These are phyloP conservation scores for Benitochromis conjunctus DNA, from an alignment of 2,113 vertebrate genomes.

Conservation along the genomic window DNA sequence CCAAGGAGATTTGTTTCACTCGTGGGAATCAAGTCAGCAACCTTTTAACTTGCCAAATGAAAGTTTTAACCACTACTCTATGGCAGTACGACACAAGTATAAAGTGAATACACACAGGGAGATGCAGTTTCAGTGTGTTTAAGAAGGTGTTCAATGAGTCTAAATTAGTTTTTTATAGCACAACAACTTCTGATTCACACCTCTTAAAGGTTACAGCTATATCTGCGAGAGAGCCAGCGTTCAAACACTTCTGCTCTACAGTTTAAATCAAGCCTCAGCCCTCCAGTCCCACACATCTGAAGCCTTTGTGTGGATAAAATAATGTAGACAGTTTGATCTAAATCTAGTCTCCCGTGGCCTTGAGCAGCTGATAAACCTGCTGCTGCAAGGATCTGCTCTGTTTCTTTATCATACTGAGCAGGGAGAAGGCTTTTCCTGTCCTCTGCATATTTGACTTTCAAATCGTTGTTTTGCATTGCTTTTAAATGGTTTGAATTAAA, in stretches of 20 bases:
- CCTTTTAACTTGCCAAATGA: too few relatives aligned
- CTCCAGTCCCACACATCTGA: not conserved
- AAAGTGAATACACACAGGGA: not conserved
- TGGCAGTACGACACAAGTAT: not conserved
- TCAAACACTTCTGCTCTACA: not conserved
- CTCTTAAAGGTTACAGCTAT: not conserved
- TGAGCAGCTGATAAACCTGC: not conserved
- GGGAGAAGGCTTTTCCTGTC: not conserved
- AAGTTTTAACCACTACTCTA: not conserved
- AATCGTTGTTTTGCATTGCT: constrained; percentile 8
- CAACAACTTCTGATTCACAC: not conserved
- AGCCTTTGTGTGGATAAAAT: not conserved
- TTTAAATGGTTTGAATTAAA: not conserved
- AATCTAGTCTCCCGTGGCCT: not conserved
- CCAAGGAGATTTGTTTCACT: too few relatives aligned
- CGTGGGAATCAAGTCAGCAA: not conserved
- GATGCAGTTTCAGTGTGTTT: not conserved
- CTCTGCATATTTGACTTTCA: constrained; percentile 18
- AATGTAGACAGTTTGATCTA: not conserved
- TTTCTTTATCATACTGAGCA: not conserved
- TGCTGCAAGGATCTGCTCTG: not conserved
- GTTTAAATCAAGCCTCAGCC: not conserved
- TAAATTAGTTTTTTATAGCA: not conserved
- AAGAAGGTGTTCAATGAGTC: not conserved
- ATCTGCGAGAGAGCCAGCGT: not conserved